phyloP scores from a whole-genome alignment of 2,888 invertebrate genomes.

The Pegoplata infirma region DNA sequence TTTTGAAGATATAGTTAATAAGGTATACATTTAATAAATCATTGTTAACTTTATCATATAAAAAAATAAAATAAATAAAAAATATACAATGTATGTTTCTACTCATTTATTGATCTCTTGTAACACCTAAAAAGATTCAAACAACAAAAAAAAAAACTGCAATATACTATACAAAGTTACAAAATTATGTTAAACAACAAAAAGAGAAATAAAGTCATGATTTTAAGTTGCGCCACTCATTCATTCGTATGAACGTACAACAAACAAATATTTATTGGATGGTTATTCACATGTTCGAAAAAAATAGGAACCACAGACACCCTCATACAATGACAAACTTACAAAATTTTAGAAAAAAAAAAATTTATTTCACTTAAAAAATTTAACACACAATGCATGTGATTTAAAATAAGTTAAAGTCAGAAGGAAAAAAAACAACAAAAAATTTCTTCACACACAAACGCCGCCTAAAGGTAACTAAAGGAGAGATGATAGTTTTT shows the following conservation, averaged over 20 bases:
- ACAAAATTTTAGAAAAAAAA: background rate
- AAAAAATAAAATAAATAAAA: too few species aligned
- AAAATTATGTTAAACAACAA: background rate
- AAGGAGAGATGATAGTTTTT: slow-evolving; percentile 28
- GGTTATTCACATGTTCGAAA: slow-evolving; percentile 19
- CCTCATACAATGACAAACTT: slow-evolving; percentile 14
- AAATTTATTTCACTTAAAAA: background rate
- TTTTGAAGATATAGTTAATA: background rate
- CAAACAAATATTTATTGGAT: slow-evolving; percentile 18
- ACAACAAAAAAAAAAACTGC: slow-evolving; percentile 4
- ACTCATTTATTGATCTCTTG: slow-evolving; percentile 4
- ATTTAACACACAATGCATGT: slow-evolving; percentile 48
- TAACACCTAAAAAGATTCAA: slow-evolving; percentile 9
- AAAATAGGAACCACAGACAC: background rate
- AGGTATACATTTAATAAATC: background rate
- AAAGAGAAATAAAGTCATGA: slow-evolving; percentile 1
- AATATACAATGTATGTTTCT: background rate
- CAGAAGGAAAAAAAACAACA: slow-evolving; percentile 1
- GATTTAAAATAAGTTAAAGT: slow-evolving; percentile 52
- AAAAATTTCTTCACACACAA: slow-evolving; percentile 48
- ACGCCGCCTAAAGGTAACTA: slow-evolving; percentile 52
- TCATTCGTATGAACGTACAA: too few species aligned
- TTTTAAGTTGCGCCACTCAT: slow-evolving; percentile 4
- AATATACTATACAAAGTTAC: slow-evolving; percentile 29
- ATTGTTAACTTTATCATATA: background rate